These are phyloP conservation scores for Drosophila mercatorum DNA, from an alignment of 2,888 invertebrate species.

Conservation along the genomic window DNA sequence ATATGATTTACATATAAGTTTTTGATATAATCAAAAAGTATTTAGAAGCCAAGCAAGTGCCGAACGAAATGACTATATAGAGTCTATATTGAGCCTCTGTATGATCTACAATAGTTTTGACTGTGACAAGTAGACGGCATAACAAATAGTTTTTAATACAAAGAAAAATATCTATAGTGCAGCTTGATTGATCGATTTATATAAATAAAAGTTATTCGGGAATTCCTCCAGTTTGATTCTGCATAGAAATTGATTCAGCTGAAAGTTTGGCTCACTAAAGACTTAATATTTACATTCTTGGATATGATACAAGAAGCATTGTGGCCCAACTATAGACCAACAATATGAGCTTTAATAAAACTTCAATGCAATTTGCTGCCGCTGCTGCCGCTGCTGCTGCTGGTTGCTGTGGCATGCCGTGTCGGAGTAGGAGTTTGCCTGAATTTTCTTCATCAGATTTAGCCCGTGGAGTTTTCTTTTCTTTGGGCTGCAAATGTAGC, in stretches of 20 bases:
- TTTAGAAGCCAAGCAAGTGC: no score
- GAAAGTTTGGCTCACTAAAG: background rate
- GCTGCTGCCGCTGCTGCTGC: background rate
- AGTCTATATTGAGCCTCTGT: background rate
- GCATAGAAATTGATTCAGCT: background rate
- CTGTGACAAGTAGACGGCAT: no score
- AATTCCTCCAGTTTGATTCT: background rate
- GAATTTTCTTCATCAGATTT: slow-evolving; percentile 60
- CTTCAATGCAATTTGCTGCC: slow-evolving; percentile 19
- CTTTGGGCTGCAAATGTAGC: slow-evolving; percentile 26
- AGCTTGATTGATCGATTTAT: background rate
- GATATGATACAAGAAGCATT: background rate
- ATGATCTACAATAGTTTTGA: background rate
- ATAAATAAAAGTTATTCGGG: background rate
- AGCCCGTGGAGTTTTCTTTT: slow-evolving; percentile 55
- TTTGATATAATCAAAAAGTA: no score
- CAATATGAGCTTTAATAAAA: slow-evolving; percentile 13
- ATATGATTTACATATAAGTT: no score
- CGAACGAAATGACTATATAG: background rate
- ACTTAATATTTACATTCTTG: background rate
- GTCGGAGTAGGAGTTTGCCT: slow-evolving; percentile 32
- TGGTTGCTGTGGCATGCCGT: slow-evolving; percentile 28
- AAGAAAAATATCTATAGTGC: background rate
- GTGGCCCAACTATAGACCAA: slow-evolving; percentile 2
- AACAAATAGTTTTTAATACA: background rate